Base-by-base conservation (phyloP, 1,140 invertebrate species). In the Aricia agestis region DNA sequence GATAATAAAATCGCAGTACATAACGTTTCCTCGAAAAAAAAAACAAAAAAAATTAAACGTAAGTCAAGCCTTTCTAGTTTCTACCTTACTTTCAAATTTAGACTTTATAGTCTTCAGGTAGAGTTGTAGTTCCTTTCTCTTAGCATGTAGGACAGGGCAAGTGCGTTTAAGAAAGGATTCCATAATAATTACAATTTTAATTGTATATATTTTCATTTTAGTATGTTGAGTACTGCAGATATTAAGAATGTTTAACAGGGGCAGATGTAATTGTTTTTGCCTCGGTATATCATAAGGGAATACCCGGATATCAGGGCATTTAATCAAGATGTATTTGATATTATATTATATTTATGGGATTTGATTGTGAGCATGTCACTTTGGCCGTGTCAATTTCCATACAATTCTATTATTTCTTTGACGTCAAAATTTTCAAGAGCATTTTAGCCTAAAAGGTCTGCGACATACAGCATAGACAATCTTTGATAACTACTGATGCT, bases 121-220 rank as follows among this genome's bases (percentile, higher is more conserved):
- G 18, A 25, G 59, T 63, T 19, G 5, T 13, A 63, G 7, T 19
- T 63, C 17, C 4, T 17, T 63, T 25, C 6, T 25, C 6, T 17
- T 13, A 1, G 6, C 58, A 59, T 59, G 59, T 63, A 63, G 59
- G 59, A 63, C 59, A 63, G 59, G 59, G 59, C 59, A 25, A 63
- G 59, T 63, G 59, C 59, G 59, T 63, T 63, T 63, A 63, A 63
- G 25, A 59, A 63, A 63, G 59, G 59, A 63, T 63, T 63, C 59
- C 59, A 25, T 63, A 25, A 63, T 63, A 63, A 63, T 63, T 63
- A 63, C 59, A 63, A 63, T 31, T 6, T 63, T 63, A 63, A 63
- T 63, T 63, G 59, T 63, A 63, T 63, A 63, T 63, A 63, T 63
- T 9, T 63, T 63, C 19, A 19, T 4, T 63, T 63, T 11, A 19